Evolutionary conservation across 2,888 invertebrate species (phyloP).

Genomic region (Leucoma salicis): DNA sequence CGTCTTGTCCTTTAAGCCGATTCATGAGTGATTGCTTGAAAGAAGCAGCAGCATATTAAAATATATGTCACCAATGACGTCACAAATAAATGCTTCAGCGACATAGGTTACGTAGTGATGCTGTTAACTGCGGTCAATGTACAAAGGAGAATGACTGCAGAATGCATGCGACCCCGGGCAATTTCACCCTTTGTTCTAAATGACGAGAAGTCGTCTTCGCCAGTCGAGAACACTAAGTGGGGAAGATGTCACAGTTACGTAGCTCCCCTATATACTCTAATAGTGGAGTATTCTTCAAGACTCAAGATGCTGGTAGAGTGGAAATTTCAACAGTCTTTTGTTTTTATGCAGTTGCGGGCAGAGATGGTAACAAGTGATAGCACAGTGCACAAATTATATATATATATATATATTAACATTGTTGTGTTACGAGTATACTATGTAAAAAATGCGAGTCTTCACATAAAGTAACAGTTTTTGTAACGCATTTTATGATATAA

Average conservation of each 20-base stretch:
- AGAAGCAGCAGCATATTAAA: no score
- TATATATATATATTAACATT: conserved; percentile 21
- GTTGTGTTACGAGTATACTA: conserved; percentile 23
- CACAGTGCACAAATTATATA: conserved; percentile 18
- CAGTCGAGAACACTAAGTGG: conserved; percentile 56
- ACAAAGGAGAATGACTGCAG: conserved; percentile 48
- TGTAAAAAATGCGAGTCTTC: conserved; percentile 7
- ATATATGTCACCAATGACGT: no score
- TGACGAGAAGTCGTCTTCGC: conserved; percentile 63
- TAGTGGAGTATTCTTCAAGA: conserved; percentile 60
- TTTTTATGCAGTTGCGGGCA: conserved; percentile 42
- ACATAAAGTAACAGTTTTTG: conserved; percentile 6
- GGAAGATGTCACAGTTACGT: conserved; percentile 66
- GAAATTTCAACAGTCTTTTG: conserved; percentile 71
- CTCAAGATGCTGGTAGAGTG: conserved; percentile 56
- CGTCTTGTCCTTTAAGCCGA: no score
- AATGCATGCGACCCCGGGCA: conserved; percentile 58
- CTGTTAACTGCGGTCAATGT: conserved; percentile 64
- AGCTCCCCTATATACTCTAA: conserved; percentile 57
- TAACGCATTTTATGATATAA: conserved; percentile 9
- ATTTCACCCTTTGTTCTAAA: conserved; percentile 75
- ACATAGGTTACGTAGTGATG: conserved; percentile 41
- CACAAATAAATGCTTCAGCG: conserved; percentile 32
- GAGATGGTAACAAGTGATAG: conserved; percentile 27
- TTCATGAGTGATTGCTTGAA: no score